phyloP scores from a whole-genome alignment of 2,888 invertebrate species.

The Merodon equestris region DNA sequence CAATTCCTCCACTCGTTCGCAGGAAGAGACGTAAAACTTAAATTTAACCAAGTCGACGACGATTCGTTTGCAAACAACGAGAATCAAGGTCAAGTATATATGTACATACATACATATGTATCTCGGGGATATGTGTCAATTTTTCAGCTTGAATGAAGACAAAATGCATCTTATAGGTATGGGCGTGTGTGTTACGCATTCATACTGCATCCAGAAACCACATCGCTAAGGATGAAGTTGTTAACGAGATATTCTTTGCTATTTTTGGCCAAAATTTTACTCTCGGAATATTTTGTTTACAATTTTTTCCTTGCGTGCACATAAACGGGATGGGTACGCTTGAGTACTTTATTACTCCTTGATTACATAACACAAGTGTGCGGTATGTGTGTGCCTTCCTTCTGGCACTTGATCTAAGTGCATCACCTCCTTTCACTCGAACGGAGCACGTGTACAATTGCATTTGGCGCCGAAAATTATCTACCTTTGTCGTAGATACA shows the following conservation, averaged over 20 bases:
- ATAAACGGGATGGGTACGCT: too few relatives aligned
- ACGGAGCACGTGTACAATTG: slow-evolving; percentile 27
- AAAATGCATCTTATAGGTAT: too few relatives aligned
- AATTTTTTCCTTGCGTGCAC: background rate
- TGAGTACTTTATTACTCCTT: too few relatives aligned
- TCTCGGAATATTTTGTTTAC: background rate
- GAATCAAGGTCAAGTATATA: too few relatives aligned
- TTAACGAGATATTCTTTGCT: background rate
- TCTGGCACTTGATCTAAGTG: background rate
- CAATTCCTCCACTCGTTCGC: too few relatives aligned
- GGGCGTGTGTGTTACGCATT: too few relatives aligned
- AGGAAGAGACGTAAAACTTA: too few relatives aligned
- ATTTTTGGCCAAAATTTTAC: slow-evolving; percentile 1
- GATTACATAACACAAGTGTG: background rate
- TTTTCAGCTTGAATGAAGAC: background rate
- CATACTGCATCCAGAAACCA: too few relatives aligned
- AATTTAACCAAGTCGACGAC: too few relatives aligned
- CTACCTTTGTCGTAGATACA: too few relatives aligned
- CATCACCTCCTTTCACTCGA: slow-evolving; percentile 14
- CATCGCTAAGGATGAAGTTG: too few relatives aligned
- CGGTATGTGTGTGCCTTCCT: slow-evolving; percentile 14
- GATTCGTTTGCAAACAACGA: too few relatives aligned
- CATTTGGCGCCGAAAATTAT: slow-evolving; percentile 49
- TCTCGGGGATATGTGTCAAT: slow-evolving; percentile 4
- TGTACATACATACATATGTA: background rate